phyloP scores from a whole-genome alignment of 2,113 vertebrate species.

The Bambusicola thoracicus region DNA sequence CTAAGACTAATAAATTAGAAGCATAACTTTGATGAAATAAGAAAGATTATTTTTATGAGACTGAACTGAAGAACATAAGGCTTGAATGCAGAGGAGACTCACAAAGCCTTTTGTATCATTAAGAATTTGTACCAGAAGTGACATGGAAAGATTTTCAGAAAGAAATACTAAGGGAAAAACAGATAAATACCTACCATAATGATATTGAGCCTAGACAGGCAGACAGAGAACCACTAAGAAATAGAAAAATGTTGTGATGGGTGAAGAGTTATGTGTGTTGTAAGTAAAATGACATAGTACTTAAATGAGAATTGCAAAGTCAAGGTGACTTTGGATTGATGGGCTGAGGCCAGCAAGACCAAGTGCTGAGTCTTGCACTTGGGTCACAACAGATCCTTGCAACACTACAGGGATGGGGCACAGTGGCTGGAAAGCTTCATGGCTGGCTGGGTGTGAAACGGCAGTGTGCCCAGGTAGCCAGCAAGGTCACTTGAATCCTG shows the following conservation, averaged over 20 bases:
- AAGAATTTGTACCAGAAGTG: background rate
- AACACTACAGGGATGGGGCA: no score
- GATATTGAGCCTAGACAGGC: background rate
- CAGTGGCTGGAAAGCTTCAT: no score
- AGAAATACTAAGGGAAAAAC: background rate
- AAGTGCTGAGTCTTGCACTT: no score
- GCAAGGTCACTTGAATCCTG: no score
- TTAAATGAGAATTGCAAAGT: constrained; percentile 35
- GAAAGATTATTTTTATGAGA: background rate
- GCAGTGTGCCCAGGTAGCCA: no score
- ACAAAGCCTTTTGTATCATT: background rate
- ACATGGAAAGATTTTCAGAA: background rate
- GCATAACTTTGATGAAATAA: constrained; percentile 21
- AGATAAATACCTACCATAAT: background rate
- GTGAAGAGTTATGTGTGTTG: background rate
- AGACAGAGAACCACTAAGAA: background rate
- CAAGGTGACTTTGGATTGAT: background rate
- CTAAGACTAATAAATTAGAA: constrained; percentile 17
- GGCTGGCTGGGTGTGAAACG: no score
- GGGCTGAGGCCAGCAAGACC: no score
- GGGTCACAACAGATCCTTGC: no score
- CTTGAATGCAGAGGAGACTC: background rate
- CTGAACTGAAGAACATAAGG: background rate
- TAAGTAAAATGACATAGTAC: background rate
- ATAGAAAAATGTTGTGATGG: background rate